These are phyloP conservation scores for Clamator glandarius DNA, from an alignment of 2,797 vertebrate species.

Conservation along the genomic window DNA sequence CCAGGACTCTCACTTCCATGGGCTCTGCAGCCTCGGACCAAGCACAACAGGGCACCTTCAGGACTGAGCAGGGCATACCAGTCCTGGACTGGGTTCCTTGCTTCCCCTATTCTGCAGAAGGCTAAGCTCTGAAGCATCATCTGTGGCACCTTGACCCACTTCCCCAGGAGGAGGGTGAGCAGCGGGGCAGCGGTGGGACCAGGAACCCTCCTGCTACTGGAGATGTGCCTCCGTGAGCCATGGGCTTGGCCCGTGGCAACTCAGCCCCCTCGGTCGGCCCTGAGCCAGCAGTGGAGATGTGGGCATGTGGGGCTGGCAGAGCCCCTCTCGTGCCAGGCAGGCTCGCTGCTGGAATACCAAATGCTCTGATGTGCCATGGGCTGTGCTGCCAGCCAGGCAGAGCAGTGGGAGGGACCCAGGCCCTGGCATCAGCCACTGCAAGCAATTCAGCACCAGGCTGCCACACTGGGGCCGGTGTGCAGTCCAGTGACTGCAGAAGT, in stretches of 20 bases:
- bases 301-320: background rate
- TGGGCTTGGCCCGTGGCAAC: background rate
- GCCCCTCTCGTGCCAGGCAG: conserved; percentile 3
- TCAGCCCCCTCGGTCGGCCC: background rate
- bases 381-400: background rate
- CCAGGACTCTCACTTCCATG: fast-evolving
- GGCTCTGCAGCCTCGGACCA: background rate
- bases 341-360: conserved; percentile 40
- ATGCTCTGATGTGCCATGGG: conserved; percentile 17
- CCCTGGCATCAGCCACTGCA: background rate
- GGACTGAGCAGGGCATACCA: background rate
- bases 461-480: fast-evolving
- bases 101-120: background rate
- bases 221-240: background rate
- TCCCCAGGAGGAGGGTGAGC: background rate
- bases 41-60: background rate
- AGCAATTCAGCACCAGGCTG: background rate
- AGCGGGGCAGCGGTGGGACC: fast-evolving
- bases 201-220: background rate
- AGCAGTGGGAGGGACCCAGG: background rate
- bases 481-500: background rate
- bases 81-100: background rate
- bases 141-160: fast-evolving
- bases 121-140: background rate
- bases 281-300: background rate